A percentile compares a stretch with the other conserved stretches of the same genome.
These are phyloP conservation scores for Habropoda laboriosa DNA, from an alignment of 1,140 invertebrate genomes.

Conservation along the genomic window DNA sequence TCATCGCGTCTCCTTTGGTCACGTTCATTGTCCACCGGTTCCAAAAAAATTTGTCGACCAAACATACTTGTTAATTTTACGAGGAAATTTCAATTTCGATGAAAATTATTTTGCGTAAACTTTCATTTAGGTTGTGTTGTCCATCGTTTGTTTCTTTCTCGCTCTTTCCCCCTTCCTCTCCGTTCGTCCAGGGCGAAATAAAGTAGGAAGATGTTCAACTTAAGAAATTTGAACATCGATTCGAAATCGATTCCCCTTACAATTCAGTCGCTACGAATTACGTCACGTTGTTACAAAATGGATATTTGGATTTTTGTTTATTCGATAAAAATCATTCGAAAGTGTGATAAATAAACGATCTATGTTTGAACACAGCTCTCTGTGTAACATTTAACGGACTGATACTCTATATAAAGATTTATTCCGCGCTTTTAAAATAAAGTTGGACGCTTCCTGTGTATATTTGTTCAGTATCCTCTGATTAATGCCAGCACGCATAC, in stretches of 20 bases:
- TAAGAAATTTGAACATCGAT: neutral
- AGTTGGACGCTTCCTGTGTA: conserved; percentile 49
- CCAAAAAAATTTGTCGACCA: conserved; percentile 36
- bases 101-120: neutral
- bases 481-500: conserved; percentile 25
- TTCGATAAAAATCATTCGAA: conserved; percentile 10
- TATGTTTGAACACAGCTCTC: neutral
- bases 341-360: neutral
- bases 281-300: too few species aligned
- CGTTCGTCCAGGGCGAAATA: neutral
- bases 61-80: conserved; percentile 51
- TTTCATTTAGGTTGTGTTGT: conserved; percentile 27
- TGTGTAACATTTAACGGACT: conserved; percentile 1
- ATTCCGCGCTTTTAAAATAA: conserved; percentile 6
- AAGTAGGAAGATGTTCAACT: neutral
- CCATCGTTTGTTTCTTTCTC: conserved; percentile 18
- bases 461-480: conserved; percentile 45
- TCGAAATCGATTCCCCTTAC: neutral
- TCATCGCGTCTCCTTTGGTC: conserved; percentile 36
- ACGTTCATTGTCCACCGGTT: conserved; percentile 21
- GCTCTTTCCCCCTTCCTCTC: neutral
- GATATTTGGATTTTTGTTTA: neutral
- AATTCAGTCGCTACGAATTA: too few species aligned
- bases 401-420: conserved; percentile 33
- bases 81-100: neutral